Evolutionary conservation across 2,888 invertebrate genomes (phyloP), one percentile per base, ranked within the genome.

Genomic region (Neoscelio sp.): DNA sequence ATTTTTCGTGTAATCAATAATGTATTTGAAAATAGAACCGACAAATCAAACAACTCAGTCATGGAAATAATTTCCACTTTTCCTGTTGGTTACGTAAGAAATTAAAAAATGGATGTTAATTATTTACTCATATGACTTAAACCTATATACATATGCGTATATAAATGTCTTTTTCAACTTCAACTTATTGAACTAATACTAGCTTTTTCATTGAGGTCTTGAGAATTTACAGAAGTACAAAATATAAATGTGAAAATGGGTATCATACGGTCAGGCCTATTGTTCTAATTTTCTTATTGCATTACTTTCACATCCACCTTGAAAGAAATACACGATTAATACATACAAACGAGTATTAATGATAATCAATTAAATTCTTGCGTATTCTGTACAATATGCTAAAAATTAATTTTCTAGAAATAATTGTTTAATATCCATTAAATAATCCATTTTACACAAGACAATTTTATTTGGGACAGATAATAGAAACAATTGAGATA

Each of bases 241-340:
- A 77, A 77, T 70, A 50, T 58, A 20, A 70, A 77, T 77, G 76
- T 50, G 70, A 70, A 64, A 77, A 68, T 70, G 48, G 20, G 50
- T 44, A 70, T 56, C 64, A 70, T 44, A 70, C 70, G 70, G 48
- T 70, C 30, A 13, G 40, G 13, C 50, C 70, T 64, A 77, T 77
- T 76, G 76, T 76, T 64, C 76, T 30, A 70, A 76, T 76, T 76
- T 64, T 68, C 62, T 76, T 70, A 54, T 44, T 56, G 35, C 70
- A 56, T 12, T 44, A 77, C 77, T 77, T 77, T 77, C 77, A 77
- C 77, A 58, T 70, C 18, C 33, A 77, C 77, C 70, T 77, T 70
- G 76, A 62, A 67, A 23, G 18, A 58, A 65, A 28, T 23, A 58
- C 15, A 56, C 62, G 28, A 33, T 40, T 28, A 48, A 74, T 44